Evolutionary conservation across 2,888 invertebrate species (phyloP).

Genomic region (Deroplatys truncata): DNA sequence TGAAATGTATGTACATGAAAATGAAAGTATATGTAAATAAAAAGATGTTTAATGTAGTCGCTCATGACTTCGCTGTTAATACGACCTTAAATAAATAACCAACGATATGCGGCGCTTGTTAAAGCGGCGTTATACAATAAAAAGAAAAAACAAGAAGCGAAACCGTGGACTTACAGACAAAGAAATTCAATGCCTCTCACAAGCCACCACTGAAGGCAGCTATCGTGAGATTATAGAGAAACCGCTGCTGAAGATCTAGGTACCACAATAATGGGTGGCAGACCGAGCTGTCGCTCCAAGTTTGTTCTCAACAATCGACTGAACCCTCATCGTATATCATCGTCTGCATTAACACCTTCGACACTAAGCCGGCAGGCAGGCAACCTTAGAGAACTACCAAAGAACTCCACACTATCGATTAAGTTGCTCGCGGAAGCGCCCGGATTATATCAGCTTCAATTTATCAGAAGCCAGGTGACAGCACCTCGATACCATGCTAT

Average conservation of each 20-base stretch:
- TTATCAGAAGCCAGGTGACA: neutral
- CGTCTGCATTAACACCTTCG: neutral
- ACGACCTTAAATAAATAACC: no score
- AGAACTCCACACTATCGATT: neutral
- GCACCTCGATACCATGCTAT: no score
- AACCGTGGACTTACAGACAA: no score
- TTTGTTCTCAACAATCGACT: neutral
- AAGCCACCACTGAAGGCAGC: neutral
- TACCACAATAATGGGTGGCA: neutral
- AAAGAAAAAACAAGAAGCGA: no score
- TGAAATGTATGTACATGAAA: no score
- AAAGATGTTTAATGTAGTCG: no score
- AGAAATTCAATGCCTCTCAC: neutral
- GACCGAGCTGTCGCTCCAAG: neutral
- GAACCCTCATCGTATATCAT: neutral
- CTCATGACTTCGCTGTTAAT: no score
- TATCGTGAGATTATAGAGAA: neutral
- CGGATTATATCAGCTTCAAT: neutral
- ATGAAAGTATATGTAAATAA: no score
- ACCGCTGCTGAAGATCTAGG: neutral
- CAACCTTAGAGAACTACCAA: neutral
- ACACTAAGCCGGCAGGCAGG: neutral
- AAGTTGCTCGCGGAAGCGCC: neutral
- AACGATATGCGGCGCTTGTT: no score
- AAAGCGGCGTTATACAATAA: no score